Percentiles rank a stretch among this genome's conserved stretches.
These are phyloP conservation scores for Galagoides demidoff DNA, from an alignment of 2,797 vertebrate species.

Conservation along the genomic window DNA sequence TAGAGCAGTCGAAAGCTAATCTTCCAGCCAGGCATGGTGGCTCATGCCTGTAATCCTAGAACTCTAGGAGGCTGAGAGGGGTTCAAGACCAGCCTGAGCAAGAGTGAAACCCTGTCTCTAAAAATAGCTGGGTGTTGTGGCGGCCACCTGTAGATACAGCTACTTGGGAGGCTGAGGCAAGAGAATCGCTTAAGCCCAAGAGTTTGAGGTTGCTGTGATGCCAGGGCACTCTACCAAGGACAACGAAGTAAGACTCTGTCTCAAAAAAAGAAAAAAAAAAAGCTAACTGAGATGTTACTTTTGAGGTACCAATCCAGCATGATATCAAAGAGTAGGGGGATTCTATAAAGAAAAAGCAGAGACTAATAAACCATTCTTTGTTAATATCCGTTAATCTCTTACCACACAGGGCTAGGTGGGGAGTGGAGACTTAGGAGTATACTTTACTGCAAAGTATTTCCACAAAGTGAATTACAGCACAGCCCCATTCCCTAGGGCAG, in stretches of 20 bases:
- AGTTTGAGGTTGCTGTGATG: no score
- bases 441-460: neutral
- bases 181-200: no score
- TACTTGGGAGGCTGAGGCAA: no score
- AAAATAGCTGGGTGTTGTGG: no score
- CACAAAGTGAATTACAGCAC: neutral
- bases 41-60: no score
- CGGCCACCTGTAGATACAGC: no score
- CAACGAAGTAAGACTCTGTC: no score
- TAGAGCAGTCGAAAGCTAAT: neutral
- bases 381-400: conserved; percentile 20
- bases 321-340: neutral
- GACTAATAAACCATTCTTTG: conserved; percentile 24
- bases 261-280: neutral
- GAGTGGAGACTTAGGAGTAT: neutral
- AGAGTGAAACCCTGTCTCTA: no score
- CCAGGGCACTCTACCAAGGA: no score
- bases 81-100: no score
- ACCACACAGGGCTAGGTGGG: neutral
- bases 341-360: conserved; percentile 7
- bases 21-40: neutral
- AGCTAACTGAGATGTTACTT: conserved; percentile 31
- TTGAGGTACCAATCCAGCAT: neutral
- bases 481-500: neutral
- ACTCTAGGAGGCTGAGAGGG: no score